phyloP scores from a whole-genome alignment of 2,888 invertebrate species.

The Melanotus villosus region DNA sequence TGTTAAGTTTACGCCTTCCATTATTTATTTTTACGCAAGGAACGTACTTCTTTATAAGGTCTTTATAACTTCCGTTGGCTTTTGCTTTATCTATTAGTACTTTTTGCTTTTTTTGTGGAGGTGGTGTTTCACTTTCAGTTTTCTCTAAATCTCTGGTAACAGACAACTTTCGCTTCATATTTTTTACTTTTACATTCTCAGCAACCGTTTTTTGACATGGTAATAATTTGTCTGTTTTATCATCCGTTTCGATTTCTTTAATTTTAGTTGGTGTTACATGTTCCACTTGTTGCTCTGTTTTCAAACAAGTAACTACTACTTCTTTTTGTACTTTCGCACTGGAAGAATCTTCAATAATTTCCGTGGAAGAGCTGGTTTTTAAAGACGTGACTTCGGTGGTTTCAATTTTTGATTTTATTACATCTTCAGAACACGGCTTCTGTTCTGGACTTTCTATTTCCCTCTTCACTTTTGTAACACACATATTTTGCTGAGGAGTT shows the following conservation, averaged over 20 bases:
- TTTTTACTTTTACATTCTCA: slow-evolving; percentile 67
- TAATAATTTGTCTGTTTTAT: slow-evolving; percentile 51
- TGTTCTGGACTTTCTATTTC: slow-evolving; percentile 68
- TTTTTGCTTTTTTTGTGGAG: slow-evolving; percentile 59
- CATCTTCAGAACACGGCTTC: slow-evolving; percentile 48
- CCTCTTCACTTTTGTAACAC: slow-evolving; percentile 62
- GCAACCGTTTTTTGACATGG: slow-evolving; percentile 66
- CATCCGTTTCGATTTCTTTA: slow-evolving; percentile 22
- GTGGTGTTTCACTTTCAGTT: slow-evolving; percentile 46
- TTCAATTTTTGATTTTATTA: slow-evolving; percentile 33
- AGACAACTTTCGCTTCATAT: slow-evolving; percentile 70
- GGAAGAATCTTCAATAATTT: slow-evolving; percentile 15
- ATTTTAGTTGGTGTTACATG: not conserved
- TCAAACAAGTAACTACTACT: slow-evolving; percentile 15
- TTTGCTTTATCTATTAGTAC: slow-evolving; percentile 49
- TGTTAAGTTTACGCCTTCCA: slow-evolving; percentile 67
- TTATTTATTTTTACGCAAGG: slow-evolving; percentile 67
- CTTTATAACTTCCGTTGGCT: slow-evolving; percentile 65
- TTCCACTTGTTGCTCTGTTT: slow-evolving; percentile 40
- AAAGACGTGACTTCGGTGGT: slow-evolving; percentile 8
- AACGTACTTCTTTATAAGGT: slow-evolving; percentile 69
- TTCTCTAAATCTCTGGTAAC: slow-evolving; percentile 54
- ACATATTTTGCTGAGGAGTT: slow-evolving; percentile 55
- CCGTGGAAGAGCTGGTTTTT: slow-evolving; percentile 4
- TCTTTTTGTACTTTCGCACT: slow-evolving; percentile 22